Base-by-base conservation (phyloP, 2,113 vertebrate genomes). In the Pardalotus punctatus region DNA sequence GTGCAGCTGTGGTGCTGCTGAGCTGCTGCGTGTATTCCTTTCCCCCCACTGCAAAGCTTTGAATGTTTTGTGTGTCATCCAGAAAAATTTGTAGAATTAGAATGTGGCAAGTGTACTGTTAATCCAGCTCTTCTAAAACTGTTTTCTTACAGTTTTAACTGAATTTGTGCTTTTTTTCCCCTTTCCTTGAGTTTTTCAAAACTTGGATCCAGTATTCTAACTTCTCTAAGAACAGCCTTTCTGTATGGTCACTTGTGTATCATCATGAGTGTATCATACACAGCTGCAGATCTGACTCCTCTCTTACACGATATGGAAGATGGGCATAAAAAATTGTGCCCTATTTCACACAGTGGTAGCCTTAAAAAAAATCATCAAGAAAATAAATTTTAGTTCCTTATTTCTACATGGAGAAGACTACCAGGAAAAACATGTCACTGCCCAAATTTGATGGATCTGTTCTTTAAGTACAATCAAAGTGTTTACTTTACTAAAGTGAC, bases 1-100 rank as follows among this genome's bases (percentile, higher is more conserved):
- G 29, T 23, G 45, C 81, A 64, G 71, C 54, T 58, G 57, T 31
- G 65, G 21, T 81, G 73, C 73, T 0, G 1, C 69, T 42, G 85
- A 33, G 53, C 50, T 88, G 31, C 43, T 47, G 19, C 0, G 0
- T 51, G 43, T 28, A 1, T 42, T 87, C 17, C 2, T 58, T 45
- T 22, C 31, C 38, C 38, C 22, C 10, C 4, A 0, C 43, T 10
- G 24, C 36, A 35, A 71, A 71, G 51, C 57, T 91, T 43, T 64
- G 60, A 17, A 56, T 27, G 23, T 61, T 80, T 51, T 40, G 13
- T 76, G 57, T 31, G 28, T 48, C 5, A 0, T 53, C 51, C 47
- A 84, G 80, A 51, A 69, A 81, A 82, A 16, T 24, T 18, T 21
- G 40, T 42, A 27, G 45, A 69, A 58, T 35, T 85, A 22, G 45